These are phyloP conservation scores for Bellardia pandia DNA, from an alignment of 2,888 invertebrate species.

Conservation along the genomic window DNA sequence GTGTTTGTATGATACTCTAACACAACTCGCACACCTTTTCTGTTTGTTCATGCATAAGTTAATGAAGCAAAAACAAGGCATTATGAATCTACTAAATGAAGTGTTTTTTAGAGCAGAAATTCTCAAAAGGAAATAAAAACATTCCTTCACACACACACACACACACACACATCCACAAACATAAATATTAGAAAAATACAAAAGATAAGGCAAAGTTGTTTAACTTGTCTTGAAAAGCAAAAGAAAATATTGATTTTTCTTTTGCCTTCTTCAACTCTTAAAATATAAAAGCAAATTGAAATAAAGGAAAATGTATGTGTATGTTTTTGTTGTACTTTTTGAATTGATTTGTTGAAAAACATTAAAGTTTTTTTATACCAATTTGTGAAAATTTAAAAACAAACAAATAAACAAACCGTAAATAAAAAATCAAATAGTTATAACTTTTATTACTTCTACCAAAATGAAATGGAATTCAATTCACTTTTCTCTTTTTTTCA, in stretches of 20 bases:
- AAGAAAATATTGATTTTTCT: slow-evolving; percentile 34
- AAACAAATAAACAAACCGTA: slow-evolving; percentile 31
- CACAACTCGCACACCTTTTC: not conserved
- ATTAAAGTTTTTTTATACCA: slow-evolving; percentile 6
- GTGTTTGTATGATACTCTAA: not conserved
- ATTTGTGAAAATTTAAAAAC: slow-evolving; percentile 27
- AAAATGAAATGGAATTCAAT: not conserved
- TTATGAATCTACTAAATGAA: slow-evolving; percentile 11
- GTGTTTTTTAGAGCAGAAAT: not conserved
- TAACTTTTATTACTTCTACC: slow-evolving; percentile 3
- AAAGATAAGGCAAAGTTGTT: not conserved
- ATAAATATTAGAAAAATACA: not conserved
- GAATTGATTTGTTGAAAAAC: not conserved
- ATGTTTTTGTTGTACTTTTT: not conserved
- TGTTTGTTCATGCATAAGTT: slow-evolving; percentile 39
- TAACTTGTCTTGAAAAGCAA: not conserved
- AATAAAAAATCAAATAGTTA: slow-evolving; percentile 38
- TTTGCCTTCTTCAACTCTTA: not conserved
- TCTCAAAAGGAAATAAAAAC: slow-evolving; percentile 3
- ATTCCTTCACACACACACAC: not conserved
- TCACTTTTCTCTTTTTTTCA: not conserved
- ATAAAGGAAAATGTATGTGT: not conserved
- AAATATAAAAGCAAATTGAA: slow-evolving; percentile 11
- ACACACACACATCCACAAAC: not conserved
- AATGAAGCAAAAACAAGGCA: slow-evolving; percentile 24